Percentiles rank a stretch among this genome's conserved stretches.
phyloP scores from a whole-genome alignment of 2,888 invertebrate genomes.

The Cataglyphis rosenhaueri region DNA sequence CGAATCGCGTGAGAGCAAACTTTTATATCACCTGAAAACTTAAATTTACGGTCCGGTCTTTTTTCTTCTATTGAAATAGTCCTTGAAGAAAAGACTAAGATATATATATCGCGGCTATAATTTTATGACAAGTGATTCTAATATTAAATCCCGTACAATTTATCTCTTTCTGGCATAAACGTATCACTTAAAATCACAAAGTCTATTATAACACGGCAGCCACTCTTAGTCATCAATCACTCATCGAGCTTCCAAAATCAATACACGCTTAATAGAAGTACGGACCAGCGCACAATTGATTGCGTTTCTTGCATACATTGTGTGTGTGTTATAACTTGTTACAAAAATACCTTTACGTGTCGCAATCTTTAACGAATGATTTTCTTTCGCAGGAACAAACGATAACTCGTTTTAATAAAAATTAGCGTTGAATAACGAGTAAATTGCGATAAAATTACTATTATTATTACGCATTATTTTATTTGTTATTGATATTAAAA shows the following conservation, averaged over 20 bases:
- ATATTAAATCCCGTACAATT: not conserved
- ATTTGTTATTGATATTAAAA: not conserved
- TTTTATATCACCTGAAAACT: not conserved
- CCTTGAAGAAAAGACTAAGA: not conserved
- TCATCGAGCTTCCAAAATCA: conserved; percentile 16
- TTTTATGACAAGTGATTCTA: not conserved
- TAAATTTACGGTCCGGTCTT: not conserved
- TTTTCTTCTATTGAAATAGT: not conserved
- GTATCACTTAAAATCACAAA: conserved; percentile 6
- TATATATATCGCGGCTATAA: conserved; percentile 1
- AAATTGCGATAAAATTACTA: not conserved
- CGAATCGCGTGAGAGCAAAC: not conserved
- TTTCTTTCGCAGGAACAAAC: conserved; percentile 11
- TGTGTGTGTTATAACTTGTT: not conserved
- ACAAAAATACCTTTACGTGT: conserved; percentile 17
- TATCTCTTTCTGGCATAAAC: not conserved
- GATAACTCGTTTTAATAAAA: not conserved
- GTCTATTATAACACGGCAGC: not conserved
- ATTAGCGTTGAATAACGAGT: not conserved
- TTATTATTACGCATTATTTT: conserved; percentile 6
- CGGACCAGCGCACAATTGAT: not conserved
- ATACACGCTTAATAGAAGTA: not conserved
- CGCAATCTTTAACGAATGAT: not conserved
- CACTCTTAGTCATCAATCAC: conserved; percentile 10
- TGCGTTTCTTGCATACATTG: not conserved